Percentiles rank a stretch among this genome's conserved stretches.
phyloP scores from a whole-genome alignment of 2,888 invertebrate species.

The Drosophila greeni region DNA sequence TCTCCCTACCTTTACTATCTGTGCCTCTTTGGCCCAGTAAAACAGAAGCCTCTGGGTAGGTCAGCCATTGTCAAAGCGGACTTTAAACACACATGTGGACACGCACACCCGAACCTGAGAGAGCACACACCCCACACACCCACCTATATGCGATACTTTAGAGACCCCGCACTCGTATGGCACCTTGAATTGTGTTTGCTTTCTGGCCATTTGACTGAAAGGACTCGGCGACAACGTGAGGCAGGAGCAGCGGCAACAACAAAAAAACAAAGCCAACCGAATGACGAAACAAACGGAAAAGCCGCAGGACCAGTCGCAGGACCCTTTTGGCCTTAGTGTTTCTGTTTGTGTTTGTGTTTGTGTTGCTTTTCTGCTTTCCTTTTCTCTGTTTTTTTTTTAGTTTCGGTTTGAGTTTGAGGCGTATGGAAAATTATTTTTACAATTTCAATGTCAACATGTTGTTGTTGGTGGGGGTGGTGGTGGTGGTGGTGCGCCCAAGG shows the following conservation, averaged over 20 bases:
- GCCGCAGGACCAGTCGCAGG: constrained; percentile 31
- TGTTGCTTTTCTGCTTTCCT: not conserved
- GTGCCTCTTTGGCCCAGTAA: constrained; percentile 1
- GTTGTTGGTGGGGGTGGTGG: too few relatives aligned
- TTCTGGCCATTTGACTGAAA: constrained; percentile 50
- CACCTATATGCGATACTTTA: not conserved
- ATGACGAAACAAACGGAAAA: constrained; percentile 22
- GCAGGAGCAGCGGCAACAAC: constrained; percentile 15
- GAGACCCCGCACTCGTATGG: constrained; percentile 8
- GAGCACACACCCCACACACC: not conserved
- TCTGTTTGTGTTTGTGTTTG: constrained; percentile 6
- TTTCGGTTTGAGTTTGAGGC: constrained; percentile 13
- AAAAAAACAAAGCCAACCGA: constrained; percentile 11
- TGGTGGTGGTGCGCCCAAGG: too few relatives aligned
- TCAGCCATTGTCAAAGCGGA: constrained; percentile 13
- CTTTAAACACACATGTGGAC: constrained; percentile 27
- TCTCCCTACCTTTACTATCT: not conserved
- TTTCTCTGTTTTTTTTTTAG: not conserved
- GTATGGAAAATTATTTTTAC: constrained; percentile 63
- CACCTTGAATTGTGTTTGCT: constrained; percentile 50
- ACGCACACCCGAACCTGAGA: constrained; percentile 3
- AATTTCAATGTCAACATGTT: constrained; percentile 66
- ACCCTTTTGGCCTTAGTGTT: constrained; percentile 49
- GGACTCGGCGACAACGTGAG: constrained; percentile 47
- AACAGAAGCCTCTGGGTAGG: constrained; percentile 8